Evolutionary conservation across 2,888 invertebrate genomes (phyloP), one percentile per base, ranked within the genome.

Genomic region (Caenorhabditis imperialis): DNA sequence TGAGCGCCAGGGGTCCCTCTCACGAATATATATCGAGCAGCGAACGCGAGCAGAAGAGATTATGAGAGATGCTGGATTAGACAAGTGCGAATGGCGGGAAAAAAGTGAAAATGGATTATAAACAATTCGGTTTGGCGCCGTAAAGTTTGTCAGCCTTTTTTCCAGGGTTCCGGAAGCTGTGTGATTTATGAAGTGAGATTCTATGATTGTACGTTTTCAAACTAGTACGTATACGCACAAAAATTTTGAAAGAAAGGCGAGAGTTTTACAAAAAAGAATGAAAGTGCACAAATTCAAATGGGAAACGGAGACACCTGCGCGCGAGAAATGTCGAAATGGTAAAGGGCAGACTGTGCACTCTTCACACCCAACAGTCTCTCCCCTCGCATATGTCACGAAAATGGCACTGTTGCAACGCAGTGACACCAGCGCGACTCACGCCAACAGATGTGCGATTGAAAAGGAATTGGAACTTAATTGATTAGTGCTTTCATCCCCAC

Each of bases 371-470:
- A 6, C 35, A 20, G 44, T 57, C 50, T 45, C 18, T 47, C 27
- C 37, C 48, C 35, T 37, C 18, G n/a, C 67, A 67, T 67, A 57
- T 67, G 67, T 67, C 67, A 67, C 67, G 50, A 67, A 67, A 67
- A 67, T 67, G 67, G 67, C 57, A 57, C 55, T 65, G 65, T 65
- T 57, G 55, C 57, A 48, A 23, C 47, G 48, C 40, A 27, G 22
- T 35, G 33, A 30, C 35, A 37, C 37, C n/a, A n/a, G 25, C 18
- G 30, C 44, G 51, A 54, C 54, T 45, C 25, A 62, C 62, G 20
- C 10, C 35, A 53, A 44, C 50, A 40, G 60, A 57, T 50, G 30
- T 25, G 45, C 45, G 45, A 53, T n/a, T 25, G 44, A 33, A 35
- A n/a, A n/a, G n/a, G n/a, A n/a, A n/a, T n/a, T n/a, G n/a, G n/a